Conservation (phyloP, 2,797 vertebrate species). For the Iguana delicatissima region DNA sequence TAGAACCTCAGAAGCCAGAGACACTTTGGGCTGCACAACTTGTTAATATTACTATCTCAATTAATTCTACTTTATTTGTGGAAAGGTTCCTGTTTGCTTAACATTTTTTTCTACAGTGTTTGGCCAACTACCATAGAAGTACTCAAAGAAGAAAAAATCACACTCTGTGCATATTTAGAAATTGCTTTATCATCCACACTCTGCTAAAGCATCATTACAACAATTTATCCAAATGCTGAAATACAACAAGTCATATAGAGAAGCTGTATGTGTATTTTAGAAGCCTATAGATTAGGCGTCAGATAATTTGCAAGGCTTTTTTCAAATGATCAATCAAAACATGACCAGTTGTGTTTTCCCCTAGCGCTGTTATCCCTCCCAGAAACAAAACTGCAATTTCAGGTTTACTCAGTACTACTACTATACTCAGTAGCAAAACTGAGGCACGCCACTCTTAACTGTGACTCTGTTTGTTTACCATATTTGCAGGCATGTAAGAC, state of each 20-base stretch:
- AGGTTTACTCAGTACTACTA: not conserved
- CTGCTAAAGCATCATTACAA: constrained; percentile 1
- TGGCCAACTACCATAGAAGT: not conserved
- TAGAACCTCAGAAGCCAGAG: not conserved
- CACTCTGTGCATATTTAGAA: not conserved
- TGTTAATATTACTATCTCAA: not conserved
- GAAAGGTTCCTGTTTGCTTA: not conserved
- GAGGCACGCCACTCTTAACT: not conserved
- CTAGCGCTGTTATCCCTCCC: not conserved
- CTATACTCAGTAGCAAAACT: not conserved
- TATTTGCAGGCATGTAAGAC: too few species aligned
- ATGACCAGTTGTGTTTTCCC: not conserved
- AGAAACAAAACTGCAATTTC: not conserved
- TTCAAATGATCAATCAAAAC: not conserved
- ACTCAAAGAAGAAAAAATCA: not conserved
- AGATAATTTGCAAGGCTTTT: not conserved
- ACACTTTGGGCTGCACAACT: not conserved
- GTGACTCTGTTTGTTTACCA: not conserved
- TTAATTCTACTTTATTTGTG: not conserved
- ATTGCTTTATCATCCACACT: not conserved
- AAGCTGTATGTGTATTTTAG: constrained; percentile 8
- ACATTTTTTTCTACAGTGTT: not conserved
- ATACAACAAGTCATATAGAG: not conserved
- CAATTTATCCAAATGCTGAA: constrained; percentile 3
- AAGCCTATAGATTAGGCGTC: constrained; percentile 16